Base-by-base conservation (phyloP, 2,113 vertebrate genomes). In the Bos javanicus region DNA sequence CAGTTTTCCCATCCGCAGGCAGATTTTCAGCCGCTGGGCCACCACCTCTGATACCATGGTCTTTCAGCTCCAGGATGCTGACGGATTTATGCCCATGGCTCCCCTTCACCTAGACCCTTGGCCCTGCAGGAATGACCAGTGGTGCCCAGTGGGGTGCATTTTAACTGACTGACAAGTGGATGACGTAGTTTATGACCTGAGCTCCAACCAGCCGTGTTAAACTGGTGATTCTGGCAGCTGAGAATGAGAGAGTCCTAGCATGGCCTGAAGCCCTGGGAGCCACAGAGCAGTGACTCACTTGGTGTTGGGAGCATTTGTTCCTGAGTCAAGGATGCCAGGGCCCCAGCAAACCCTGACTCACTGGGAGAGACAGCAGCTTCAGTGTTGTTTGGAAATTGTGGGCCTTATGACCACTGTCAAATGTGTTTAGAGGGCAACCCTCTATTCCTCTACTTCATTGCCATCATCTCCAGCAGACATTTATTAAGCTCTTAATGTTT, bases 251-350 rank as follows among this genome's bases (percentile, higher is more conserved):
- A 36, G 57, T 19, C 23, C 26, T 33, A 9, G 26, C 2, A 23
- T 57, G 39, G 48, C n/a, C 59, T 21, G 13, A 1, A 2, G 56
- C 19, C 0, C 81, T 28, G 26, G 33, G 26, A 54, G 28, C 25
- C 46, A 0, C 12, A n/a, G 30, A 52, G 4, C 33, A 50, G 1
- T 50, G 74, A 43, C 52, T 81, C 0, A 0, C 48, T 89, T 67
- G 26, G 52, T 78, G 83, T 48, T 82, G 80, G 5, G 11, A 48
- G 54, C 26, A 11, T 90, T 19, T 74, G 12, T 46, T 57, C 60
- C 57, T 36, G 56, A 90, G 48, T 64, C 30, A 19, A 33, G 60
- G 84, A 71, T 62, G 3, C 57, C 86, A 11, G n/a, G 23, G 3
- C 57, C 80, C 76, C 39, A 33, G 84, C 43, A 52, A 43, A n/a